These are phyloP conservation scores for Mellilla xanthometata DNA, from an alignment of 2,888 invertebrate species.

Conservation along the genomic window DNA sequence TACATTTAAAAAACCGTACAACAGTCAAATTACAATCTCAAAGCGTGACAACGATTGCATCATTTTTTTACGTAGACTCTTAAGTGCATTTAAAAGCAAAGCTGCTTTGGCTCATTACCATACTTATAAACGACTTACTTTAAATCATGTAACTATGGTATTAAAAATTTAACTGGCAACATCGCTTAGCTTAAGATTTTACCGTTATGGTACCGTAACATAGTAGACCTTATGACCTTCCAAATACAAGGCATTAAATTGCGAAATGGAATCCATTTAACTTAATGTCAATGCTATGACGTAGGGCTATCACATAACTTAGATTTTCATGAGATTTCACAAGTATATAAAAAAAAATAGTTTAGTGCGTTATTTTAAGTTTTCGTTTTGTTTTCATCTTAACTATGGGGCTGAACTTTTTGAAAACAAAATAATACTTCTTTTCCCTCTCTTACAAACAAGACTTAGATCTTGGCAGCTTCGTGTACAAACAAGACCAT, in stretches of 20 bases:
- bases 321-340: too few relatives aligned
- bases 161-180: neutral
- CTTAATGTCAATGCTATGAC: constrained; percentile 2
- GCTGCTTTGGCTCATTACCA: constrained; percentile 12
- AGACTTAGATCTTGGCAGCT: too few relatives aligned
- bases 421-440: too few relatives aligned
- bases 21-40: constrained; percentile 1
- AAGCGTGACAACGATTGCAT: constrained; percentile 6
- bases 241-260: constrained; percentile 12
- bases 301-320: too few relatives aligned
- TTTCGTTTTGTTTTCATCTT: too few relatives aligned
- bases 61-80: neutral
- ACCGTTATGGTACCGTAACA: constrained; percentile 8
- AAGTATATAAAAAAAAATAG: too few relatives aligned
- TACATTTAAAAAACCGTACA: constrained; percentile 1
- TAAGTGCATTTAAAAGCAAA: constrained; percentile 5
- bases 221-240: constrained; percentile 18
- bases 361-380: too few relatives aligned
- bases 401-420: too few relatives aligned
- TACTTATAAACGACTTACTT: constrained; percentile 7
- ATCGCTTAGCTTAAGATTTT: constrained; percentile 5
- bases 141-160: constrained; percentile 2
- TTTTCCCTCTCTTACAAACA: too few relatives aligned
- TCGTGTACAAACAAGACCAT: too few relatives aligned
- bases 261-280: constrained; percentile 10